These are phyloP conservation scores for Aldrovandia affinis DNA, from an alignment of 2,797 vertebrate species.

Conservation along the genomic window DNA sequence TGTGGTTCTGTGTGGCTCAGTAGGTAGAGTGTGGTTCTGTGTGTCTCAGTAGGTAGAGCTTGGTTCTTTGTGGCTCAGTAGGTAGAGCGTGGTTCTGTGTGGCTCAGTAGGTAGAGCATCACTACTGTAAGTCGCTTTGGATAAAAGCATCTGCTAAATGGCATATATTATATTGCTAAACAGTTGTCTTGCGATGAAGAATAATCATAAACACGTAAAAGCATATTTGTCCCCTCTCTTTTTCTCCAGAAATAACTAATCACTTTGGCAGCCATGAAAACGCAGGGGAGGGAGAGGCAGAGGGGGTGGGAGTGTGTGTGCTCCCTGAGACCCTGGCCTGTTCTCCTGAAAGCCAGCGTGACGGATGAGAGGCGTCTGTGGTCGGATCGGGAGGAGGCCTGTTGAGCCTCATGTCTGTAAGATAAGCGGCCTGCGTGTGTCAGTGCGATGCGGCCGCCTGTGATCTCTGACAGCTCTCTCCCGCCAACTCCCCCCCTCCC, in stretches of 20 bases:
- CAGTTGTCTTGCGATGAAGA: background rate
- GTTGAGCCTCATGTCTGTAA: background rate
- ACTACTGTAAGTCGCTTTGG: too few species aligned
- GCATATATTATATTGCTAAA: too few species aligned
- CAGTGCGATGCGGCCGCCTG: background rate
- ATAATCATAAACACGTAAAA: background rate
- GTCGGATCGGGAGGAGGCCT: background rate
- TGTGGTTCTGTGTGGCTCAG: too few species aligned
- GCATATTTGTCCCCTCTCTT: background rate
- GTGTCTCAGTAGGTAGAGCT: too few species aligned
- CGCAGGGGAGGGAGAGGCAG: background rate
- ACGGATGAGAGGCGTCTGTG: background rate
- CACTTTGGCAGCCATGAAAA: background rate
- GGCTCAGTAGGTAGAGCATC: too few species aligned
- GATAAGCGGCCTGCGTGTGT: slow-evolving; percentile 7
- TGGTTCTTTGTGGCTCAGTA: too few species aligned
- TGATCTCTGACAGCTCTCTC: slow-evolving; percentile 9
- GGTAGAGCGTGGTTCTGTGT: too few species aligned
- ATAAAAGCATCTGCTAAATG: too few species aligned
- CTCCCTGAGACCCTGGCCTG: background rate
- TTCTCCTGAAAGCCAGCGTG: background rate
- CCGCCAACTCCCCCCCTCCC: too few species aligned
- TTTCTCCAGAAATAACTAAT: background rate
- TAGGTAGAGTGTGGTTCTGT: too few species aligned
- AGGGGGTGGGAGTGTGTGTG: too few species aligned